Evolutionary conservation across 2,888 invertebrate species (phyloP).

Genomic region (Euphydryas editha): DNA sequence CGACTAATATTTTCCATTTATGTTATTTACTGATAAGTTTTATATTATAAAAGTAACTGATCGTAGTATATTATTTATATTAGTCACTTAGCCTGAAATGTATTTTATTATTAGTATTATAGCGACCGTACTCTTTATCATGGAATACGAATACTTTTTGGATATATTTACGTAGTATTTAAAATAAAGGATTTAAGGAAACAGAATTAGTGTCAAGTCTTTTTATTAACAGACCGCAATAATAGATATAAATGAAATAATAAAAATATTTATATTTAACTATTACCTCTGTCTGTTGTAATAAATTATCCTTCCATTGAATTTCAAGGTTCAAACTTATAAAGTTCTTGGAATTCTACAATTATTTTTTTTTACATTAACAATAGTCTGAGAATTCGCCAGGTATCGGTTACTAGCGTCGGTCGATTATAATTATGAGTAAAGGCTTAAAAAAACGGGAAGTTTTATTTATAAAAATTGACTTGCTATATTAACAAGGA

Average conservation of each 20-base stretch:
- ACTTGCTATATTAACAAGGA: conserved; percentile 16
- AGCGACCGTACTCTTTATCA: conserved; percentile 51
- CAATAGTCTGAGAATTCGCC: neutral
- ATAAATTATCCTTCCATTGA: neutral
- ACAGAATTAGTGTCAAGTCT: neutral
- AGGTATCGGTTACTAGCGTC: neutral
- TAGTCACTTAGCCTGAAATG: neutral
- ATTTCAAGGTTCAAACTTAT: neutral
- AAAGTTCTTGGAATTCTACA: conserved; percentile 4
- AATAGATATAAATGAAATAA: neutral
- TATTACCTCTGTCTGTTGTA: neutral
- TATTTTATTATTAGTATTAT: conserved; percentile 43
- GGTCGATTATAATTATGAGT: neutral
- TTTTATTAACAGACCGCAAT: conserved; percentile 1
- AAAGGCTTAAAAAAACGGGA: conserved; percentile 1
- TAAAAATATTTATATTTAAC: neutral
- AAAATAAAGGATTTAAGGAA: neutral
- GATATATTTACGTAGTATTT: neutral
- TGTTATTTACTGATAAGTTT: neutral
- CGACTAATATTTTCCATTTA: neutral
- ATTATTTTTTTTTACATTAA: neutral
- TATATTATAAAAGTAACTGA: neutral
- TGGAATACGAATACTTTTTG: conserved; percentile 44
- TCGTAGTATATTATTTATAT: neutral
- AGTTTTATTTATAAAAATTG: conserved; percentile 6